These are phyloP conservation scores for Beaufortia kweichowensis DNA, from an alignment of 2,113 vertebrate genomes.

Conservation along the genomic window DNA sequence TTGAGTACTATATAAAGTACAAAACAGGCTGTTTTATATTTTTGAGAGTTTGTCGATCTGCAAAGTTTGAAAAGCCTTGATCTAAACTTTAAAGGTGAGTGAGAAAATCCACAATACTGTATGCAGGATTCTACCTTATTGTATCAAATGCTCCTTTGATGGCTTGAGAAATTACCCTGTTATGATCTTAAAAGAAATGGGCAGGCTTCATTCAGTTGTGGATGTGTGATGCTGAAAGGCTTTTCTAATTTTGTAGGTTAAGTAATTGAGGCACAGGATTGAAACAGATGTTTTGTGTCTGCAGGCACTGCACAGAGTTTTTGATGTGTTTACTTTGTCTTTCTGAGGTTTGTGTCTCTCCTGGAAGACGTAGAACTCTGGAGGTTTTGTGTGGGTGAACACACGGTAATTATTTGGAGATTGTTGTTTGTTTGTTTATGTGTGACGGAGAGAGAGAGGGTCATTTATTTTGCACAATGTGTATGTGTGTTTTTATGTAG, in stretches of 20 bases:
- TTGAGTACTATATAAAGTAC: too few relatives aligned
- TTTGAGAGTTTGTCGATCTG: too few relatives aligned
- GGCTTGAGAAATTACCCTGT: background rate
- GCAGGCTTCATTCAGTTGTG: background rate
- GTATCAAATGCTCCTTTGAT: background rate
- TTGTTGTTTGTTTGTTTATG: background rate
- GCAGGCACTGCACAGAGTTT: constrained; percentile 6
- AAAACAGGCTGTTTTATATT: too few relatives aligned
- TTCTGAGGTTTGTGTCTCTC: constrained; percentile 25
- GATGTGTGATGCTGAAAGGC: background rate
- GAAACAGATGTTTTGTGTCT: constrained; percentile 32
- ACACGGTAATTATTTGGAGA: constrained; percentile 43
- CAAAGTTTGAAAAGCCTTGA: too few relatives aligned
- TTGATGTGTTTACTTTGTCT: constrained; percentile 46
- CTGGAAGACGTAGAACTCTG: constrained; percentile 19
- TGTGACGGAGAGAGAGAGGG: constrained; percentile 15
- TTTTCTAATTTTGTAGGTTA: constrained; percentile 32
- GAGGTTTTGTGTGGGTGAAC: constrained; percentile 53
- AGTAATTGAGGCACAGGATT: constrained; percentile 32
- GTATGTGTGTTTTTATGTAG: constrained; percentile 31
- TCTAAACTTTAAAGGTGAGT: too few relatives aligned
- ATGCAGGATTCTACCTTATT: too few relatives aligned
- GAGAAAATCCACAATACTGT: too few relatives aligned
- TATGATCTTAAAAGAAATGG: background rate
- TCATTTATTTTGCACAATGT: constrained; percentile 18